Conservation (phyloP, 2,888 invertebrate species). For the Myopa tessellatipennis region DNA sequence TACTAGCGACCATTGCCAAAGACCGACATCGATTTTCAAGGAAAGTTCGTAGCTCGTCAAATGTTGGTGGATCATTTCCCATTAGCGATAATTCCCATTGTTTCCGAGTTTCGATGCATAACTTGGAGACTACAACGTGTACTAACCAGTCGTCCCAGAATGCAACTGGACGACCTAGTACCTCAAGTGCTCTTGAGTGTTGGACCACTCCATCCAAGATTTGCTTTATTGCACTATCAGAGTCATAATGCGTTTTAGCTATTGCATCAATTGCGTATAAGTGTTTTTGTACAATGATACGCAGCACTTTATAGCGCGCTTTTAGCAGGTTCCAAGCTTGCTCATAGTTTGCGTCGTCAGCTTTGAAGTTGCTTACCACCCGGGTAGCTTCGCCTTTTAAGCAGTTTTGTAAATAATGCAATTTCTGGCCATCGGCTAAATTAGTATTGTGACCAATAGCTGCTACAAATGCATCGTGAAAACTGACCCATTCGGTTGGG, state of each 20-base stretch:
- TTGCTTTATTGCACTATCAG: no score
- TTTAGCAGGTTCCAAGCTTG: not conserved
- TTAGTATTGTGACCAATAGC: not conserved
- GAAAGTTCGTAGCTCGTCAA: not conserved
- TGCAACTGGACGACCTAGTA: not conserved
- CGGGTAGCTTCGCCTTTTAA: not conserved
- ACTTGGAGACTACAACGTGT: not conserved
- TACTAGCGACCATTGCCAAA: not conserved
- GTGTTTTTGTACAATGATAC: not conserved
- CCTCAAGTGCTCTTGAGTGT: not conserved
- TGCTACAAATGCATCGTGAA: not conserved
- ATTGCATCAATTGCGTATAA: not conserved
- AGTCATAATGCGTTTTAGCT: no score
- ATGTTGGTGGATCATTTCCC: not conserved
- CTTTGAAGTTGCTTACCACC: not conserved
- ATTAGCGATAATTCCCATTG: not conserved
- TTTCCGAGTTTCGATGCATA: not conserved
- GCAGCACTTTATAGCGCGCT: not conserved
- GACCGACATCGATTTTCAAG: not conserved
- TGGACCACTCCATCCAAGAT: not conserved
- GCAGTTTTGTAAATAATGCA: not conserved
- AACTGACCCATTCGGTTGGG: not conserved
- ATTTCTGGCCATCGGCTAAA: not conserved
- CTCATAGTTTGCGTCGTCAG: not conserved
- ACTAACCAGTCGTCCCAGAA: not conserved